phyloP scores from a whole-genome alignment of 1,140 invertebrate species.

The Leucophenga varia region DNA sequence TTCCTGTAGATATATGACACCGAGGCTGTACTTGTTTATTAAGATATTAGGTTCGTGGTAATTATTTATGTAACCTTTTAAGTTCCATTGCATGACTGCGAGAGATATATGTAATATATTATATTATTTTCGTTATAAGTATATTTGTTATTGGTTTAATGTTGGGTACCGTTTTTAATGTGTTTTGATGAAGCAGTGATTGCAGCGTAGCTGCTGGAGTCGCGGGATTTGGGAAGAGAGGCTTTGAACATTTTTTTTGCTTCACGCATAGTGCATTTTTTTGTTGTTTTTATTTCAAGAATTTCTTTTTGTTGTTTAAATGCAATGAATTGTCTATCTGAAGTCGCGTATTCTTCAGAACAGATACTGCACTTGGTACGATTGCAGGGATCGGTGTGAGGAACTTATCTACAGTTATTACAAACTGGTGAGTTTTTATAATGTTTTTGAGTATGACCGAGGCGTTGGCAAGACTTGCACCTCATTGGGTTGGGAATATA shows the following conservation, averaged over 20 bases:
- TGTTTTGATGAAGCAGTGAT: neutral
- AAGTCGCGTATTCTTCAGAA: slow-evolving; percentile 7
- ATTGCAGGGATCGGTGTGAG: slow-evolving; percentile 1
- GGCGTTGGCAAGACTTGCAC: slow-evolving; percentile 12
- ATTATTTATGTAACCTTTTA: slow-evolving; percentile 13
- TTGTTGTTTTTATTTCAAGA: slow-evolving; percentile 13
- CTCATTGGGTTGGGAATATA: slow-evolving; percentile 12
- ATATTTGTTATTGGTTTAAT: neutral
- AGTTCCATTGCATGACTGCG: slow-evolving; percentile 8
- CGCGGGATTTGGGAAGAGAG: slow-evolving; percentile 1
- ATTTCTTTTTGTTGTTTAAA: slow-evolving; percentile 13
- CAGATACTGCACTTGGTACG: slow-evolving; percentile 6
- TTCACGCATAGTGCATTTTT: slow-evolving; percentile 7
- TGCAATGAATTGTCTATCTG: slow-evolving; percentile 6
- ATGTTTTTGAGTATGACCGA: slow-evolving; percentile 10
- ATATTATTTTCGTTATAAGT: neutral
- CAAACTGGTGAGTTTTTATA: slow-evolving; percentile 7
- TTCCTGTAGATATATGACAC: slow-evolving; percentile 3
- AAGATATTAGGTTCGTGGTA: slow-evolving; percentile 5
- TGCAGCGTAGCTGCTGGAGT: slow-evolving; percentile 1
- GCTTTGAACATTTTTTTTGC: slow-evolving; percentile 7
- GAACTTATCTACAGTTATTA: slow-evolving; percentile 4
- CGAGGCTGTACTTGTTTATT: neutral
- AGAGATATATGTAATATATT: neutral
- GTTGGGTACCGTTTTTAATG: neutral